These are phyloP conservation scores for Sarcophaga variegata DNA, from an alignment of 2,888 invertebrate genomes.

Conservation along the genomic window DNA sequence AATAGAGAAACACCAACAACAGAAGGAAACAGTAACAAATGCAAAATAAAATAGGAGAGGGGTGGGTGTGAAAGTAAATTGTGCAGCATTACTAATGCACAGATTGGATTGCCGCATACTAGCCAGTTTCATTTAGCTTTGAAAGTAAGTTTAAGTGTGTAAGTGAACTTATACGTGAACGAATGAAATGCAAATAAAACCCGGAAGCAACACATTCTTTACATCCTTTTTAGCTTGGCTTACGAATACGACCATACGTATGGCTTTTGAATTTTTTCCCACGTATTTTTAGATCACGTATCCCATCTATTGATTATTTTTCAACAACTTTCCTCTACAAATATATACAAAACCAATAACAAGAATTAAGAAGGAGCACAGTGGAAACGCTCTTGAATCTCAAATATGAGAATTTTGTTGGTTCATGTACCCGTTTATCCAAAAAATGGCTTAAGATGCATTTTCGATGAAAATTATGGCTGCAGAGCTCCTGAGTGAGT, in stretches of 20 bases:
- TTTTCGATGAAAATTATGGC: too few relatives aligned
- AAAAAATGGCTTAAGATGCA: too few relatives aligned
- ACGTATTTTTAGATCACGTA: slow-evolving; percentile 23
- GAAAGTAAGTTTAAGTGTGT: slow-evolving; percentile 20
- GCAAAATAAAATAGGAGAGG: slow-evolving; percentile 14
- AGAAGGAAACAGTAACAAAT: slow-evolving; percentile 23
- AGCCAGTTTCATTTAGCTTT: slow-evolving; percentile 47
- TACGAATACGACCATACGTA: slow-evolving; percentile 43
- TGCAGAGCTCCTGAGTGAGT: too few relatives aligned
- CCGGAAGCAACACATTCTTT: slow-evolving; percentile 60
- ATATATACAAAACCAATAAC: slow-evolving; percentile 6
- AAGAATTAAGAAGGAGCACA: neutral
- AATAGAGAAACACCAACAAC: slow-evolving; percentile 35
- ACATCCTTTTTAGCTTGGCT: slow-evolving; percentile 62
- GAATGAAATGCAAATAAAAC: slow-evolving; percentile 60
- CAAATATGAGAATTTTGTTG: too few relatives aligned
- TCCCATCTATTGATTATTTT: slow-evolving; percentile 32
- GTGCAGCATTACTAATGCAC: slow-evolving; percentile 31
- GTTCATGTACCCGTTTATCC: too few relatives aligned
- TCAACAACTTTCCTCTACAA: slow-evolving; percentile 40
- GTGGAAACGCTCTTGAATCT: neutral
- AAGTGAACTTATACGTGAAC: slow-evolving; percentile 48
- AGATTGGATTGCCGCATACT: slow-evolving; percentile 46
- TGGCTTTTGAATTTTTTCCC: neutral
- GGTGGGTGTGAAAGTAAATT: slow-evolving; percentile 33